A percentile compares a stretch with the other conserved stretches of the same genome.
Conservation (phyloP, 2,113 vertebrate genomes). For the Oncorhynchus masou region DNA sequence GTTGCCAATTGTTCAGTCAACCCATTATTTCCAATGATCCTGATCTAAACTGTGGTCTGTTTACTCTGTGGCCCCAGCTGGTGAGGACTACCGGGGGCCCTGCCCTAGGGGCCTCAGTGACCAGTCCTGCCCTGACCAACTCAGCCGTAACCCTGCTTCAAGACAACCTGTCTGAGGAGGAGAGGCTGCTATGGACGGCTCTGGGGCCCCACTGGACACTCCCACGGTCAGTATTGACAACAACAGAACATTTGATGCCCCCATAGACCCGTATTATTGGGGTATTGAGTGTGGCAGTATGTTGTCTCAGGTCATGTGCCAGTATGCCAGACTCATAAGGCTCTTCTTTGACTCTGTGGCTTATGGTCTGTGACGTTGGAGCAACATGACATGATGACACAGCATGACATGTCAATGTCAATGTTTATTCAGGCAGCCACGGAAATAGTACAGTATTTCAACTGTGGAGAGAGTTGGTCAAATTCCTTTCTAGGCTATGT, state of each 20-base stretch:
- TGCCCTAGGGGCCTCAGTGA: slow-evolving; percentile 69
- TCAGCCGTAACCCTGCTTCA: slow-evolving; percentile 78
- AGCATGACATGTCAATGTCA: background rate
- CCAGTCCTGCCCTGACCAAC: slow-evolving; percentile 76
- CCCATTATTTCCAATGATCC: background rate
- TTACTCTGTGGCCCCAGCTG: slow-evolving; percentile 67
- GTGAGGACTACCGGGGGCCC: slow-evolving; percentile 81
- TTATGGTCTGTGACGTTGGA: background rate
- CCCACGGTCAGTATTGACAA: slow-evolving; percentile 62
- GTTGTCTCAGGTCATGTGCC: background rate
- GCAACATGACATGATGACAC: background rate
- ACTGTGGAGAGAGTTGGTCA: background rate
- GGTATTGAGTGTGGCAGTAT: too few species aligned
- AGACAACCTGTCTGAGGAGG: slow-evolving; percentile 68
- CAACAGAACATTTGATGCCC: background rate
- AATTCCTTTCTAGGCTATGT: background rate
- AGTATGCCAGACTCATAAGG: background rate
- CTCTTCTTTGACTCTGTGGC: too few species aligned
- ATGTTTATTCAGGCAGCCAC: background rate
- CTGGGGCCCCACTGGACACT: slow-evolving; percentile 83
- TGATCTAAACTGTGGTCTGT: slow-evolving; percentile 4
- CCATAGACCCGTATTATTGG: too few species aligned
- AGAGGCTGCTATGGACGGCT: slow-evolving; percentile 78
- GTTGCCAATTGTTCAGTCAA: background rate
- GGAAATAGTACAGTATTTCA: background rate